Base-by-base conservation (phyloP, 1,140 invertebrate genomes). In the Batillaria attramentaria region DNA sequence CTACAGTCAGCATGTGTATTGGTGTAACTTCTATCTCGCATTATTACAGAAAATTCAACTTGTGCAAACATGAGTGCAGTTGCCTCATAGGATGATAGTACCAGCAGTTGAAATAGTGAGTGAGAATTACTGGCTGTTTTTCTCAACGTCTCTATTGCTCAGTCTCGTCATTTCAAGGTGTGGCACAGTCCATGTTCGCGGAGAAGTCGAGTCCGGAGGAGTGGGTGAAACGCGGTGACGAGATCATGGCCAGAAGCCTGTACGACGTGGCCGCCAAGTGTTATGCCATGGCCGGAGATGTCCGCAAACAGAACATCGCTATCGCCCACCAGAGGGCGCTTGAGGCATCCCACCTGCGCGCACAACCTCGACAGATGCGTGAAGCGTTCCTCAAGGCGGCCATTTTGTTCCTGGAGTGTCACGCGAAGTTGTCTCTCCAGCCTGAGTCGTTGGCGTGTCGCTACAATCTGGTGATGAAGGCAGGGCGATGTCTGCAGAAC, bases 211-310 rank as follows among this genome's bases (percentile, higher is more conserved):
- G 72, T 18, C 65, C 72, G 62, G 78, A 84, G 28, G 85, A 89
- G 60, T 90, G 89, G 89, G 70, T 82, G 39, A 72, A 80, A 41
- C 73, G 84, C 42, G 89, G 87, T 28, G 86, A 89, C 33, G 85
- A 88, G 13, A 88, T 89, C 68, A 89, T 87, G 84, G 82, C 81
- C 31, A 83, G 87, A 31, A 77, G 74, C 1, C 68, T 89, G 68
- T 90, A 86, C 65, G 79, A 83, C 43, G 84, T 89, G 0, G 89
- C 89, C 39, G 87, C 87, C 8, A 90, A 89, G 72, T 89, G 88
- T 70, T 90, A 85, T 74, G 72, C 46, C 13, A 85, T 81, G 42
- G 84, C 83, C 31, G 69, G 81, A 37, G 43, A 77, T 81, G 42
- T 75, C 20, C 80, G 79, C 13, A 84, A 83, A 72, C 84, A 86